Percentiles rank a stretch among this genome's conserved stretches.
Evolutionary conservation across 1,140 invertebrate species (phyloP).

Genomic region (Drosophila truncata): DNA sequence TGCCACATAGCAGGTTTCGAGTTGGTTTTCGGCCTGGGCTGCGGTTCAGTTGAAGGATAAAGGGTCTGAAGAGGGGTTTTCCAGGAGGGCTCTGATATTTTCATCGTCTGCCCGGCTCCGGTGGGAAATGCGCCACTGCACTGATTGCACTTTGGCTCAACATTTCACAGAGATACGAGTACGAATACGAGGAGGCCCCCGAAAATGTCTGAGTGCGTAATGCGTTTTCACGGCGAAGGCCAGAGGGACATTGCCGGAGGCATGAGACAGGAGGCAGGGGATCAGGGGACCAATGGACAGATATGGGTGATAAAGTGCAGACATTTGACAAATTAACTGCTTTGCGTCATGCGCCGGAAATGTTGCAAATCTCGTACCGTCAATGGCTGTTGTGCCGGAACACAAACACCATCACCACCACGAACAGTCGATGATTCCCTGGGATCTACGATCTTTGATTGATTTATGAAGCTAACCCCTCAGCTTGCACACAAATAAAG

Average conservation of each 20-base stretch:
- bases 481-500: background rate
- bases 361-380: constrained; percentile 68
- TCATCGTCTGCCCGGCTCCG: constrained; percentile 57
- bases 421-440: constrained; percentile 5
- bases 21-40: constrained; percentile 3
- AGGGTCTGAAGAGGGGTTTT: background rate
- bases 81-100: constrained; percentile 37
- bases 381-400: constrained; percentile 44
- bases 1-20: constrained; percentile 40
- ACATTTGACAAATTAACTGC: constrained; percentile 84
- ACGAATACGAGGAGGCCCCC: constrained; percentile 30
- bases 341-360: constrained; percentile 77
- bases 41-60: background rate
- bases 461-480: constrained; percentile 46
- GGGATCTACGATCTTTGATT: constrained; percentile 41
- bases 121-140: constrained; percentile 79
- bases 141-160: constrained; percentile 81
- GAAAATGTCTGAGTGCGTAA: constrained; percentile 79
- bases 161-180: constrained; percentile 71
- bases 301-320: constrained; percentile 84
- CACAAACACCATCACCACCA: constrained; percentile 1
- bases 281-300: constrained; percentile 38
- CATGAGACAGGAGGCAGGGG: background rate
- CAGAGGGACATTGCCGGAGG: constrained; percentile 1
- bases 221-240: constrained; percentile 65